Evolutionary conservation across 2,797 vertebrate species (phyloP).

Genomic region (Eulemur albifrons): DNA sequence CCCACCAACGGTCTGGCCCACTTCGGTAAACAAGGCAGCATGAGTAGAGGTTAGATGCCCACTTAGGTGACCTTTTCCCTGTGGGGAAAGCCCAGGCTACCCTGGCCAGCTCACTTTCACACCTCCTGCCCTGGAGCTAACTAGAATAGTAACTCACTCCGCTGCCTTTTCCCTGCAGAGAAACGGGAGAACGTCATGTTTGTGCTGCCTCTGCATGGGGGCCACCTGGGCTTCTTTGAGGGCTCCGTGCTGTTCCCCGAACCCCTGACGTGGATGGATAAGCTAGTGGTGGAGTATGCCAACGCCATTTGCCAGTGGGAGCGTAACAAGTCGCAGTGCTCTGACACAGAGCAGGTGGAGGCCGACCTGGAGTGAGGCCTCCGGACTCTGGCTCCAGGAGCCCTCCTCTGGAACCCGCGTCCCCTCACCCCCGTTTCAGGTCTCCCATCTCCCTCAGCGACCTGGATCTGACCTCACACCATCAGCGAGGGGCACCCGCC

Average conservation of each 20-base stretch:
- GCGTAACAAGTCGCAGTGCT: conserved; percentile 94
- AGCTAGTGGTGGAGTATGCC: conserved; percentile 94
- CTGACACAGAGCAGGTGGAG: conserved; percentile 82
- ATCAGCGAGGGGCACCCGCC: not conserved
- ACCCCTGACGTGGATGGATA: conserved; percentile 98
- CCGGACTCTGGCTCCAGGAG: conserved; percentile 73
- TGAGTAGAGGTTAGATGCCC: not conserved
- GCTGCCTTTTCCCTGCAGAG: conserved; percentile 83
- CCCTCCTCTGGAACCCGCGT: conserved; percentile 74
- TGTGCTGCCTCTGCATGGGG: conserved; percentile 94
- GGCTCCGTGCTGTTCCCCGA: conserved; percentile 94
- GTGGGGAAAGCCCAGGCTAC: not conserved
- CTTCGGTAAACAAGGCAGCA: not conserved
- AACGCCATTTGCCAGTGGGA: conserved; percentile 95
- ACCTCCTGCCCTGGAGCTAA: not conserved
- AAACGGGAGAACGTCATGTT: conserved; percentile 95
- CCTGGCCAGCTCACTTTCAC: too few species aligned
- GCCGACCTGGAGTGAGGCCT: conserved; percentile 85
- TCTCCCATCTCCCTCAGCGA: conserved; percentile 74
- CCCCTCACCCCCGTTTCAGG: conserved; percentile 80
- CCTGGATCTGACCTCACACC: conserved; percentile 78
- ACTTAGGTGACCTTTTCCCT: not conserved
- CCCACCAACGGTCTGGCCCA: not conserved
- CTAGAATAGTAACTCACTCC: not conserved
- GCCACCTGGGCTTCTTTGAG: conserved; percentile 98